phyloP scores from a whole-genome alignment of 2,888 invertebrate species.

The Amiota mariae region DNA sequence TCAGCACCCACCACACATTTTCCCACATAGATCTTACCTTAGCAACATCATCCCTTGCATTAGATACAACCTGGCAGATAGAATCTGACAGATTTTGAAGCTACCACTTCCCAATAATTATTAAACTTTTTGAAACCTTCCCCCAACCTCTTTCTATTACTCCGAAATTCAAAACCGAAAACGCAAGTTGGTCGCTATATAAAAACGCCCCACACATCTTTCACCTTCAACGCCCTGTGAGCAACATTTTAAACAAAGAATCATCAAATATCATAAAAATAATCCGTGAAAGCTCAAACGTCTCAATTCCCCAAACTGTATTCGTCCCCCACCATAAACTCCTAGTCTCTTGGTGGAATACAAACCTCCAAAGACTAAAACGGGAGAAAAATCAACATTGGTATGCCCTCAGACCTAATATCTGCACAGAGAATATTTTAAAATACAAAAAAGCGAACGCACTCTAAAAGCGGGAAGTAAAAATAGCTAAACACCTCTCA shows the following conservation, averaged over 20 bases:
- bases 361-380: neutral
- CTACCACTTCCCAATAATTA: too few relatives aligned
- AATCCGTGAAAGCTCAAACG: conserved; percentile 5
- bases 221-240: neutral
- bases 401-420: neutral
- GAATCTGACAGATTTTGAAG: too few relatives aligned
- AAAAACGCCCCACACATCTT: too few relatives aligned
- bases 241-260: conserved; percentile 26
- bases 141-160: too few relatives aligned
- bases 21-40: too few relatives aligned
- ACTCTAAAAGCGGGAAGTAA: conserved; percentile 8
- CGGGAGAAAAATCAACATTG: neutral
- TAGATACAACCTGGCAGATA: too few relatives aligned
- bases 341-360: conserved; percentile 27
- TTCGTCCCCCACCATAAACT: neutral
- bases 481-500: conserved; percentile 3
- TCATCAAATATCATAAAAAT: conserved; percentile 25
- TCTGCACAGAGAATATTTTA: neutral
- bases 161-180: too few relatives aligned
- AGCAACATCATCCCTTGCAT: too few relatives aligned
- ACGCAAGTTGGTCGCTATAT: too few relatives aligned
- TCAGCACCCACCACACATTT: too few relatives aligned
- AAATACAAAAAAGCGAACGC: conserved; percentile 22
- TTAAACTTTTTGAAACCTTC: too few relatives aligned
- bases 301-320: conserved; percentile 16